phyloP scores from a whole-genome alignment of 2,888 invertebrate species.

The Macrophya alboannulata region DNA sequence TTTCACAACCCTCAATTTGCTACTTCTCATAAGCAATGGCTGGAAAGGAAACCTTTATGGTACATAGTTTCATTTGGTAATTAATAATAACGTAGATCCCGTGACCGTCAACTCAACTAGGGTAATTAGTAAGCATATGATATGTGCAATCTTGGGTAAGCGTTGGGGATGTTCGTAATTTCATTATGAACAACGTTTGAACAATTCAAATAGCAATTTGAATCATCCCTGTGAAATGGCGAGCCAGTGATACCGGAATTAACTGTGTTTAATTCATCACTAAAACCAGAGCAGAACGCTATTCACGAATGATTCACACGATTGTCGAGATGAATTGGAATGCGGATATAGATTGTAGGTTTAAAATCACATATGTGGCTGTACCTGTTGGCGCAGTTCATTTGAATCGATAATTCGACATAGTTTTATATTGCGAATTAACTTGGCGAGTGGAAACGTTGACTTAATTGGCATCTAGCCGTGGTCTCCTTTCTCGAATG shows the following conservation, averaged over 20 bases:
- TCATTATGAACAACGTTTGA: slow-evolving; percentile 14
- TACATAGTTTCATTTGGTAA: slow-evolving; percentile 23
- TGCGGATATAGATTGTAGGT: neutral
- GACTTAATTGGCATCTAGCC: slow-evolving; percentile 46
- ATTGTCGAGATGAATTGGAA: no score
- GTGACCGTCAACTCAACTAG: slow-evolving; percentile 12
- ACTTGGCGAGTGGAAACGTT: slow-evolving; percentile 15
- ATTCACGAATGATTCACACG: neutral
- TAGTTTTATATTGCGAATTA: neutral
- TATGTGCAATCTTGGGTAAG: slow-evolving; percentile 22
- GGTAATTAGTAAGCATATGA: slow-evolving; percentile 21
- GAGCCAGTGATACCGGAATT: neutral
- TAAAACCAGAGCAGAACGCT: neutral
- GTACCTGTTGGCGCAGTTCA: neutral
- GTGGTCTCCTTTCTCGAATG: slow-evolving; percentile 28
- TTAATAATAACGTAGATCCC: slow-evolving; percentile 5
- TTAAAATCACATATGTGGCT: neutral
- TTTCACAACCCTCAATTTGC: neutral
- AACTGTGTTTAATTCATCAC: neutral
- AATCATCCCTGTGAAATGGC: neutral
- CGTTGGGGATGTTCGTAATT: neutral
- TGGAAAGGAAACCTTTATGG: neutral
- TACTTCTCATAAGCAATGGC: neutral
- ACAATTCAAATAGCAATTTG: slow-evolving; percentile 1
- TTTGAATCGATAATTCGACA: neutral